These are phyloP conservation scores for Oreochromis niloticus DNA, from an alignment of 2,113 vertebrate genomes.

Conservation along the genomic window DNA sequence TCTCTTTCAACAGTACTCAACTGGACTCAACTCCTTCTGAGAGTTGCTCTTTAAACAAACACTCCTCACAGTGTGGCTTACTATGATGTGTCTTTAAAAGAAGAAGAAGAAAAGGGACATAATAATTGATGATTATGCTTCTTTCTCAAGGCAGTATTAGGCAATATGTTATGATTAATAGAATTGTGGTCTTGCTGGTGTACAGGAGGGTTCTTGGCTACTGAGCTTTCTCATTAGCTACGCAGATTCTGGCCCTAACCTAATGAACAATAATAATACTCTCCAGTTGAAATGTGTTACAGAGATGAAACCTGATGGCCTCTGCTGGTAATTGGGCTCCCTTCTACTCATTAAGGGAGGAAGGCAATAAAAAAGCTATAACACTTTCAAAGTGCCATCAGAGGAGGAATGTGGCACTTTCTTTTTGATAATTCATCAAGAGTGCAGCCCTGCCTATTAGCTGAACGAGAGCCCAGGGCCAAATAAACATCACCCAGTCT, in stretches of 20 bases:
- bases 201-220: slow-evolving; percentile 45
- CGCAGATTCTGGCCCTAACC: slow-evolving; percentile 51
- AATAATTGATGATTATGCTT: slow-evolving; percentile 38
- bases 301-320: slow-evolving; percentile 53
- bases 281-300: slow-evolving; percentile 54
- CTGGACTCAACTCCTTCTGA: slow-evolving; percentile 47
- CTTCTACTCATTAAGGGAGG: slow-evolving; percentile 58
- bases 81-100: slow-evolving; percentile 20
- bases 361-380: slow-evolving; percentile 60
- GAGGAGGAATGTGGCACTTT: slow-evolving; percentile 51
- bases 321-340: slow-evolving; percentile 55
- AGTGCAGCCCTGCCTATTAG: slow-evolving; percentile 52
- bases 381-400: slow-evolving; percentile 46
- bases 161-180: slow-evolving; percentile 66
- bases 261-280: slow-evolving; percentile 72
- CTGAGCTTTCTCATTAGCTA: slow-evolving; percentile 65
- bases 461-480: slow-evolving; percentile 47
- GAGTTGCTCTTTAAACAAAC: slow-evolving; percentile 65
- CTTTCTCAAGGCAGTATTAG: slow-evolving; percentile 61
- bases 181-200: slow-evolving; percentile 59
- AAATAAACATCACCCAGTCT: slow-evolving; percentile 52
- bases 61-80: not conserved
- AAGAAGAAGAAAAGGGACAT: not conserved
- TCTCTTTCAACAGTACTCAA: slow-evolving; percentile 52
- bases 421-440: slow-evolving; percentile 57